Conservation (phyloP, 30 jellyfish, hydroid and myxozoan species). For the Chironex yamaguchii region DNA sequence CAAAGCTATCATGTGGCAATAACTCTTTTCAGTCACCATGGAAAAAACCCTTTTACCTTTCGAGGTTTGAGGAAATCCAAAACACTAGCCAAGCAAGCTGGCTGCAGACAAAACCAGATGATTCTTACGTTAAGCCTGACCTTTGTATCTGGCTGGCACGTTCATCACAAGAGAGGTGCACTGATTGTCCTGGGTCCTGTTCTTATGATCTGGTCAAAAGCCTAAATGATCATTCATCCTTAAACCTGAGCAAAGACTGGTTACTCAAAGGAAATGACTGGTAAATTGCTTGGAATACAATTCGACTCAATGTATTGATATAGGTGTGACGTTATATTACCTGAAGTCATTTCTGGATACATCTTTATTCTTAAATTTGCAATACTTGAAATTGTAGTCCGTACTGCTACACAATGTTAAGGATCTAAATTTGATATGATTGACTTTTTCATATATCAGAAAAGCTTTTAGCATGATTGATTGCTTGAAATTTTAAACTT, state of each 20-base stretch:
- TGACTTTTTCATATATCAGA: too few species aligned
- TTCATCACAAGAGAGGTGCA: neutral
- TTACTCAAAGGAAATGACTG: neutral
- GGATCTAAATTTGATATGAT: too few species aligned
- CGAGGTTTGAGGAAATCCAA: neutral
- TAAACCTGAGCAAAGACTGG: neutral
- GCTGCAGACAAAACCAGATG: neutral
- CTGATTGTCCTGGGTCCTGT: neutral
- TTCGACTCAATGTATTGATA: too few species aligned
- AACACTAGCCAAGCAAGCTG: neutral
- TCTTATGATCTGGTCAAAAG: neutral
- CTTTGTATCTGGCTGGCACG: neutral
- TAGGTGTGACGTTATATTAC: too few species aligned
- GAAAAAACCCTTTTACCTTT: neutral
- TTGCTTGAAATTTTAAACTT: too few species aligned
- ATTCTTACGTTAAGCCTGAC: neutral
- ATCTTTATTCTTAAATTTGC: too few species aligned
- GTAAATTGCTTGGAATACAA: too few species aligned
- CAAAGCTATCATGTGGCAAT: too few species aligned
- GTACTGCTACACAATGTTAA: too few species aligned
- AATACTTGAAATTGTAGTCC: too few species aligned
- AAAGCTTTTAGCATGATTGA: too few species aligned
- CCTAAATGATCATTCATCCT: neutral
- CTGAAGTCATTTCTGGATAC: too few species aligned
- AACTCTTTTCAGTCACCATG: neutral